Evolutionary conservation across 1,140 invertebrate genomes (phyloP), one percentile per base, ranked within the genome.

Genomic region (Vanessa atalanta): DNA sequence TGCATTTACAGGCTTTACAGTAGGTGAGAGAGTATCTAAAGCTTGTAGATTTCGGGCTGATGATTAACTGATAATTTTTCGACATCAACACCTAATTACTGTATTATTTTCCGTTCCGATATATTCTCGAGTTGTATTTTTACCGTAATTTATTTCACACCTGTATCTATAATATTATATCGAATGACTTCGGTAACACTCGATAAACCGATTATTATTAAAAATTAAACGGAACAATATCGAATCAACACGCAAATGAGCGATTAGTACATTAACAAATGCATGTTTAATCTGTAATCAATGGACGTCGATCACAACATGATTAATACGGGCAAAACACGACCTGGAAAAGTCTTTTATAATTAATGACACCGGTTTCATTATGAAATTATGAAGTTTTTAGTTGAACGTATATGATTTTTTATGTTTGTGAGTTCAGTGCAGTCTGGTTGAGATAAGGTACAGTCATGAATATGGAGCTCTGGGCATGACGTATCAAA

Each of bases 261-360:
- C 86, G 80, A 89, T 88, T 89, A 89, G 83, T 79, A 72, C 72
- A 81, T 85, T 84, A 85, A 85, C 85, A 83, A 89, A 87, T 83
- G 84, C 80, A 84, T 84, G 83, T 84, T 88, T 85, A 87, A 89
- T 83, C 78, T 80, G 77, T 82, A 87, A 88, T 87, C 85, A 83
- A 88, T 86, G 78, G 78, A 76, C 80, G 78, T 80, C 81, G 83
- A 86, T 87, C 83, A 81, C 80, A 79, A 65, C 76, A 80, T 86
- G 87, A 88, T 87, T 87, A 81, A 86, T 88, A 77, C 70, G 68
- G 63, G 55, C 77, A 74, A 60, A 73, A 66, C 75, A 77, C 53
- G 79, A 67, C 68, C 70, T 48, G 72, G 50, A 71, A 70, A 76
- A 75, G 65, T 73, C 67, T 77, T 74, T 74, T 65, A 20, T 72